Base-by-base conservation (phyloP, 1,140 invertebrate genomes). In the Drosophila watanabei region DNA sequence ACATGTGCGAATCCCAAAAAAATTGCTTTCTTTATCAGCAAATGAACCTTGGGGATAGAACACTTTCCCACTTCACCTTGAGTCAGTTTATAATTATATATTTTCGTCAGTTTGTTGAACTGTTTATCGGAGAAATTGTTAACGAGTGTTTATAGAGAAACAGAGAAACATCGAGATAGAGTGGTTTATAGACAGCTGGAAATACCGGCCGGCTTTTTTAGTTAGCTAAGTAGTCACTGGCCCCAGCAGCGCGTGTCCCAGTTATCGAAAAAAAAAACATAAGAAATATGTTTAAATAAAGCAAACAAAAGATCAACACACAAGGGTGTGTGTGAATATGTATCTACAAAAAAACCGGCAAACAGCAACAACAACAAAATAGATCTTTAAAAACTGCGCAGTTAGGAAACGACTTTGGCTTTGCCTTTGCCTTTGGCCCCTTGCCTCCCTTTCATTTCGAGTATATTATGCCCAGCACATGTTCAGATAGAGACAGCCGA, bases 31-130 rank as follows among this genome's bases (percentile, higher is more conserved):
- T 58, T 78, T 79, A 86, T 86, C 83, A 65, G 73, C 32, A 33
- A 63, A 51, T 48, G 49, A 73, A 65, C 83, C 83, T 88, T 88
- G 83, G 75, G 56, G 18, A 60, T 48, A 68, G 56, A 69, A 61
- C 45, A 81, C 51, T 69, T 63, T 61, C 58, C 58, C 63, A 75
- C 60, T 80, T 79, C 51, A 79, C 65, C 83, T 87, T 87, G 84
- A 65, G 46, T 65, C 62, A 76, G 49, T 76, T 60, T 51, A 35
- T 20, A 54, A 62, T 48, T 75, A 64, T 46, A 39, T 80, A 70
- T 46, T 60, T 72, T 75, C 32, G 60, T 43, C 61, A 65, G 82
- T 80, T 80, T 84, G 43, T 77, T 84, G 82, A 85, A 85, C 82
- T 45, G 32, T 52, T 43, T 76, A 49, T n/a, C 20, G 45, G 4